A percentile compares a stretch with the other conserved stretches of the same genome.
phyloP scores from a whole-genome alignment of 2,888 invertebrate genomes.

The Allophyes oxyacanthae region DNA sequence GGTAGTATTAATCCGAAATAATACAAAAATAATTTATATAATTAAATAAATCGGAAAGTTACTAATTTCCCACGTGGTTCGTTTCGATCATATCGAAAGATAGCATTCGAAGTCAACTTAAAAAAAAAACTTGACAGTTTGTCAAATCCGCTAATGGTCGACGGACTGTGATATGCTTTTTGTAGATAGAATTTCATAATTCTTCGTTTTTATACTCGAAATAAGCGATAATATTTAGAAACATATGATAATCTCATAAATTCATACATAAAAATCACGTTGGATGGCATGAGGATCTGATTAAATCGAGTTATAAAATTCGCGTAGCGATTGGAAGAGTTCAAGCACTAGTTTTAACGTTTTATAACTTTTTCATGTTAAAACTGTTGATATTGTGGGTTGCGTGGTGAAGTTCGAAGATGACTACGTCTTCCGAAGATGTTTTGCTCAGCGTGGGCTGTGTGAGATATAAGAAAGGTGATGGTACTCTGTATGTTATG shows the following conservation, averaged over 20 bases:
- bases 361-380: constrained; percentile 58
- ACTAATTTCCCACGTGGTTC: constrained; percentile 32
- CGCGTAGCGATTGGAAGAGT: constrained; percentile 50
- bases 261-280: constrained; percentile 19
- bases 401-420: constrained; percentile 68
- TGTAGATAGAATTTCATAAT: constrained; percentile 70
- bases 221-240: constrained; percentile 49
- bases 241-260: constrained; percentile 34
- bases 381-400: constrained; percentile 44
- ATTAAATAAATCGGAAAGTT: not conserved
- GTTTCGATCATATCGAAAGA: constrained; percentile 16
- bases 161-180: constrained; percentile 77
- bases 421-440: constrained; percentile 98
- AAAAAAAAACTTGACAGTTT: constrained; percentile 64
- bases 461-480: constrained; percentile 98
- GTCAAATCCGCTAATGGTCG: constrained; percentile 82
- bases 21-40: not conserved
- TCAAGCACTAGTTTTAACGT: constrained; percentile 54
- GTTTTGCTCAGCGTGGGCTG: constrained; percentile 97
- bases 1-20: not conserved
- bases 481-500: constrained; percentile 98
- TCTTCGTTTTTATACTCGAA: constrained; percentile 66
- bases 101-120: constrained; percentile 14
- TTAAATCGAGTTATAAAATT: constrained; percentile 39
- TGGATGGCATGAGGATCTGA: constrained; percentile 28